phyloP scores from a whole-genome alignment of 2,113 vertebrate species.

The Pterocles burchelli region DNA sequence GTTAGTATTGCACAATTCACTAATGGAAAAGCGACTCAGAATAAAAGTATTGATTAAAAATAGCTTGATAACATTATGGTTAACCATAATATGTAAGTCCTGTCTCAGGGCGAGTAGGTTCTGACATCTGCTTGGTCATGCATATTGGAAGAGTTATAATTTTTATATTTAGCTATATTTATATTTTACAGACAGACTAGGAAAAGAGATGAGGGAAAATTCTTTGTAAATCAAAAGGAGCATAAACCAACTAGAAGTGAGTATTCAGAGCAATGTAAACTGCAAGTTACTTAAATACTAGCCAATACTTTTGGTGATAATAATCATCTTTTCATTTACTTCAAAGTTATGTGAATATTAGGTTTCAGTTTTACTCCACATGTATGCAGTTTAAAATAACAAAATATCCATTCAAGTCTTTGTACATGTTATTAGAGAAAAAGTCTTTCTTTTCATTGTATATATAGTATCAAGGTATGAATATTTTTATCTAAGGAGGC shows the following conservation, averaged over 20 bases:
- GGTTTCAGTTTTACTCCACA: neutral
- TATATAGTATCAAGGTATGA: neutral
- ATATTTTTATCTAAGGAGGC: neutral
- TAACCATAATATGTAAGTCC: neutral
- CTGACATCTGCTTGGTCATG: neutral
- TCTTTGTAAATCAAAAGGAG: neutral
- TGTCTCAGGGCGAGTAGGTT: neutral
- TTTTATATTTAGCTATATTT: neutral
- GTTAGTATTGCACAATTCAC: neutral
- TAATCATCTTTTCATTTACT: neutral
- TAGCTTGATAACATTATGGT: neutral
- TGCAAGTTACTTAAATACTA: neutral
- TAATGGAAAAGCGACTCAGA: neutral
- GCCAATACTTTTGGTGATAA: neutral
- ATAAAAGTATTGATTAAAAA: neutral
- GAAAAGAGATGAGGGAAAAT: slow-evolving; percentile 2
- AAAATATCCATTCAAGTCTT: neutral
- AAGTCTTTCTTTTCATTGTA: neutral
- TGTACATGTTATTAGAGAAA: neutral
- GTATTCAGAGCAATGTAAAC: neutral
- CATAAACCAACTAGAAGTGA: neutral
- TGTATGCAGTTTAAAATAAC: neutral
- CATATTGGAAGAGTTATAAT: neutral
- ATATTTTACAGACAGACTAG: neutral
- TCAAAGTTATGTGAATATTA: neutral